Percentiles rank a stretch among this genome's conserved stretches.
Conservation (phyloP, 2,797 vertebrate species). For the Hybognathus amarus region DNA sequence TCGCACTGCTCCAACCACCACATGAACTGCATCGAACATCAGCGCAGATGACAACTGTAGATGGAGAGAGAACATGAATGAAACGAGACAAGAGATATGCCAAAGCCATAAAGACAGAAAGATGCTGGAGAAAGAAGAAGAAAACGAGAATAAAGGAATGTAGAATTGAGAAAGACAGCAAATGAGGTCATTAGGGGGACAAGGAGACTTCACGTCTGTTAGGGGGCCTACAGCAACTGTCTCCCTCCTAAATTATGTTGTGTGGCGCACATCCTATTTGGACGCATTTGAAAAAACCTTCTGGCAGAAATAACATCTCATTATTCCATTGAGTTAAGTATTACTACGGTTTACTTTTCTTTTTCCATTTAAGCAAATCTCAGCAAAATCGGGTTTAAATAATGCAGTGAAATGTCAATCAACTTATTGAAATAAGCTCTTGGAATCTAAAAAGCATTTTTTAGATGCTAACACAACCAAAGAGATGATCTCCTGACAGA, state of each 20-base stretch:
- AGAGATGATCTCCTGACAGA: neutral
- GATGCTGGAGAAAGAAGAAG: neutral
- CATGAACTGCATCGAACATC: constrained; percentile 94
- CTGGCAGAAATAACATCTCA: constrained; percentile 2
- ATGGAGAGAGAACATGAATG: neutral
- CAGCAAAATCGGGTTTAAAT: constrained; percentile 23
- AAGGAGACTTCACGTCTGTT: constrained; percentile 1
- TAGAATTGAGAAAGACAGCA: constrained; percentile 38
- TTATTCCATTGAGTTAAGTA: constrained; percentile 18
- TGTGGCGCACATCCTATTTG: neutral
- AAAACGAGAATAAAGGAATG: constrained; percentile 45
- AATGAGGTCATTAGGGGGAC: constrained; percentile 59
- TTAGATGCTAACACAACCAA: neutral
- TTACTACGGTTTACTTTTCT: neutral
- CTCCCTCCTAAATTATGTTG: constrained; percentile 1
- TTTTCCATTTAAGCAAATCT: neutral
- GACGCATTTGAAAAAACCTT: constrained; percentile 26
- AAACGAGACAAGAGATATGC: neutral
- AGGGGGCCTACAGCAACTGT: neutral
- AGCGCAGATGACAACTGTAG: constrained; percentile 87
- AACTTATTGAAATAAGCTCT: neutral
- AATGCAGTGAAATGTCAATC: constrained; percentile 16
- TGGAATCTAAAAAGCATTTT: neutral
- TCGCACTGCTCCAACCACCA: constrained; percentile 90
- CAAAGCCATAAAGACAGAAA: neutral